Evolutionary conservation across 1,140 invertebrate species (phyloP).

Genomic region (Zaprionus tsacasi): DNA sequence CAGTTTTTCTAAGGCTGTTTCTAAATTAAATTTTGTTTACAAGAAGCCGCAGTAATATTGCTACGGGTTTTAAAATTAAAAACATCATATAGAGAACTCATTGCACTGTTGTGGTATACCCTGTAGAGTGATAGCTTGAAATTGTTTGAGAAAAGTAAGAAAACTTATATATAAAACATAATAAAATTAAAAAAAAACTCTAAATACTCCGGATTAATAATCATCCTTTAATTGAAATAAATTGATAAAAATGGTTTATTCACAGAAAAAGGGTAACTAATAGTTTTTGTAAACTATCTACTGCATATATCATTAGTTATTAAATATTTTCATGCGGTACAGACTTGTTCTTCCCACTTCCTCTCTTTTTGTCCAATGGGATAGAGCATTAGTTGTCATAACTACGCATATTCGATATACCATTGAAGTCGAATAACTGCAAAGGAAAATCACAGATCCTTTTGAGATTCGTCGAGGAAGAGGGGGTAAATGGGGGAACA

Average conservation of each 20-base stretch:
- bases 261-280: too few relatives aligned
- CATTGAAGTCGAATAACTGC: slow-evolving; percentile 56
- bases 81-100: not conserved
- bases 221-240: too few relatives aligned
- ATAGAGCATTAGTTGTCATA: slow-evolving; percentile 30
- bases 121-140: not conserved
- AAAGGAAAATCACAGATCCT: slow-evolving; percentile 52
- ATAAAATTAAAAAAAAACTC: too few relatives aligned
- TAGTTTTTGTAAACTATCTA: too few relatives aligned
- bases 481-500: not conserved
- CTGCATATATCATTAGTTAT: not conserved
- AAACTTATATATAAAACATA: too few relatives aligned
- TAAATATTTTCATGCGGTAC: not conserved
- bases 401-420: slow-evolving; percentile 53
- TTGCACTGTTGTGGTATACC: not conserved
- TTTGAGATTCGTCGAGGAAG: not conserved
- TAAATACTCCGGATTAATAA: too few relatives aligned
- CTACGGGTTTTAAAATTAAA: slow-evolving; percentile 19
- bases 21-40: slow-evolving; percentile 62
- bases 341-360: not conserved
- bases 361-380: not conserved
- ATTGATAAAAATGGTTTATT: too few relatives aligned
- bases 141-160: too few relatives aligned
- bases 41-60: slow-evolving; percentile 21
- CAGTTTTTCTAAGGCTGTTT: slow-evolving; percentile 48